Evolutionary conservation across 2,797 vertebrate species (phyloP).

Genomic region (Borostomias antarcticus): DNA sequence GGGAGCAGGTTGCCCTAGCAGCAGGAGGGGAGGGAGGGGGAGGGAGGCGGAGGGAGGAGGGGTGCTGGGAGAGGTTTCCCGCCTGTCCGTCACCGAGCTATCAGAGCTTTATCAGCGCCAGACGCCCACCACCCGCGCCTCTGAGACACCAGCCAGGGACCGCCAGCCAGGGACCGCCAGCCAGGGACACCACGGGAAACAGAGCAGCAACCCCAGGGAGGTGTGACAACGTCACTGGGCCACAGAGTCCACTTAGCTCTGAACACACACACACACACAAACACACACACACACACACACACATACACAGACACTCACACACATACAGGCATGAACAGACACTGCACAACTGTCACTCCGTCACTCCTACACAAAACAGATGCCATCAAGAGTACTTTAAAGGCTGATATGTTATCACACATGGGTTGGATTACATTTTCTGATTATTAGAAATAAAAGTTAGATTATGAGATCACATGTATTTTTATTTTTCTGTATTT

Average conservation of each 20-base stretch:
- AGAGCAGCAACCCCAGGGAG: slow-evolving; percentile 72
- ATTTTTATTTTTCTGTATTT: background rate
- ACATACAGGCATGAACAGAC: slow-evolving; percentile 56
- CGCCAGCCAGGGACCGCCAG: slow-evolving; percentile 32
- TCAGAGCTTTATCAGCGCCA: slow-evolving; percentile 74
- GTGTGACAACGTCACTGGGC: slow-evolving; percentile 73
- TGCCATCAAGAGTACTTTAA: slow-evolving; percentile 33
- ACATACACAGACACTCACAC: too few species aligned
- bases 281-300: slow-evolving; percentile 31
- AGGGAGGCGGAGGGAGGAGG: slow-evolving; percentile 41
- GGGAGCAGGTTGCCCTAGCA: slow-evolving; percentile 52
- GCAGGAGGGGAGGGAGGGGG: slow-evolving; percentile 31
- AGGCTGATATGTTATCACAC: slow-evolving; percentile 33
- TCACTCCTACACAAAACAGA: slow-evolving; percentile 66
- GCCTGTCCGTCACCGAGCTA: slow-evolving; percentile 73
- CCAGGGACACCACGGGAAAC: slow-evolving; percentile 70
- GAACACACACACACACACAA: slow-evolving; percentile 35
- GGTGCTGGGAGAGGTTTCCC: slow-evolving; percentile 62
- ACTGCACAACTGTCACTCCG: slow-evolving; percentile 54
- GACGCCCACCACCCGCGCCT: slow-evolving; percentile 66
- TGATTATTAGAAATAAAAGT: slow-evolving; percentile 27
- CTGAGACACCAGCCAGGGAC: slow-evolving; percentile 73
- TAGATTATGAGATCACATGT: background rate
- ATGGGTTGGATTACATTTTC: slow-evolving; percentile 36
- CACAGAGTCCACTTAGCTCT: slow-evolving; percentile 59